These are phyloP conservation scores for Oryctes rhinoceros DNA, from an alignment of 1,140 invertebrate species.

Conservation along the genomic window DNA sequence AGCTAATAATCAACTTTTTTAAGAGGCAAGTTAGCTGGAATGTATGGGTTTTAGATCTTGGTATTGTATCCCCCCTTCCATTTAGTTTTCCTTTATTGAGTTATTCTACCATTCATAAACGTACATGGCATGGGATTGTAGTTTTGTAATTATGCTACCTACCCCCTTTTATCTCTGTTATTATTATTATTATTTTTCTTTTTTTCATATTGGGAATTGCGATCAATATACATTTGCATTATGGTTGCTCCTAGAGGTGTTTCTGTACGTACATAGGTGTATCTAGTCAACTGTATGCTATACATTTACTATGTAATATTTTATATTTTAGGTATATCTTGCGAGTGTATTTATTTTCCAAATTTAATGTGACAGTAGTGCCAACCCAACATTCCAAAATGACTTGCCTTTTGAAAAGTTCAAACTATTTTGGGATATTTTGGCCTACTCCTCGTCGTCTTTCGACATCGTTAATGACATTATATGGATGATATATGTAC, in stretches of 20 bases:
- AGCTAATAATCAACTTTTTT: slow-evolving; percentile 43
- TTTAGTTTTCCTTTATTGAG: no score
- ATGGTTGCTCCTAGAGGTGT: not conserved
- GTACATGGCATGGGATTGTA: slow-evolving; percentile 25
- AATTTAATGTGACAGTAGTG: not conserved
- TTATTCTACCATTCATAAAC: not conserved
- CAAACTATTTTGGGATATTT: not conserved
- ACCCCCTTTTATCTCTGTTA: not conserved
- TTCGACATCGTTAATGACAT: not conserved
- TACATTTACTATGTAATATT: no score
- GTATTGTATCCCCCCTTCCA: no score
- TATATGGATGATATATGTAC: not conserved
- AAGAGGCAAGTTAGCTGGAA: slow-evolving; percentile 44
- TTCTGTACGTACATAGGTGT: not conserved
- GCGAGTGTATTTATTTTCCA: no score
- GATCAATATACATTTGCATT: not conserved
- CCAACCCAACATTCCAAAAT: not conserved
- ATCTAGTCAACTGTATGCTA: not conserved
- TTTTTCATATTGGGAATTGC: no score
- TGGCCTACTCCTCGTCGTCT: slow-evolving; percentile 28
- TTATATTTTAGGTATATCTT: no score
- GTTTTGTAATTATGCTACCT: not conserved
- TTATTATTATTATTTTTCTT: no score
- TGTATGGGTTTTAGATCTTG: not conserved
- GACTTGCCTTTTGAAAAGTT: slow-evolving; percentile 18